Conservation (phyloP, 2,888 invertebrate genomes). For the Tricholauxania praeusta region DNA sequence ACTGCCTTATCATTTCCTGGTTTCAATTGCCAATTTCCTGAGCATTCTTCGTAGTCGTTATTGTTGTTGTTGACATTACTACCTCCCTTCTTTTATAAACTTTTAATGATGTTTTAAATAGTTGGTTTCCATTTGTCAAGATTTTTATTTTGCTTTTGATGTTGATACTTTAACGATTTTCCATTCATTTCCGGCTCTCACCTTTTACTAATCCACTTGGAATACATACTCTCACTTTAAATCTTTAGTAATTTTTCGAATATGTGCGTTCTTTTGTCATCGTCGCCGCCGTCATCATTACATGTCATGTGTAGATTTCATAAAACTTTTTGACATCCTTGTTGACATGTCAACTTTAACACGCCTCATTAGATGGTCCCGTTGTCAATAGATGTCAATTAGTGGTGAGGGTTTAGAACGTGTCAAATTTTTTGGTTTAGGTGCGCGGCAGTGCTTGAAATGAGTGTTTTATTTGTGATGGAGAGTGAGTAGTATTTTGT, state of each 20-base stretch:
- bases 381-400: conserved; percentile 13
- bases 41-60: background rate
- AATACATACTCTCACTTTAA: too few relatives aligned
- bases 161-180: conserved; percentile 8
- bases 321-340: conserved; percentile 19
- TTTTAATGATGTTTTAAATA: conserved; percentile 28
- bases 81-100: background rate
- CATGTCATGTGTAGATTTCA: background rate
- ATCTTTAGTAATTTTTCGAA: background rate
- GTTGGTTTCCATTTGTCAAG: conserved; percentile 22
- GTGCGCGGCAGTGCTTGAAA: background rate
- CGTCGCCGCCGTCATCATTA: background rate
- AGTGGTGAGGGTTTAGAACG: background rate
- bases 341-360: conserved; percentile 22
- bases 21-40: background rate
- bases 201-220: background rate
- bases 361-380: conserved; percentile 20
- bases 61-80: background rate
- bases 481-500: background rate
- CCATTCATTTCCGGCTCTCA: background rate
- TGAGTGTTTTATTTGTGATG: background rate
- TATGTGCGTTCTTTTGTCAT: background rate
- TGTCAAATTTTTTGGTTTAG: background rate
- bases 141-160: background rate
- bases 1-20: background rate